phyloP scores from a whole-genome alignment of 2,888 invertebrate genomes.

The Rhamnusium bicolor region DNA sequence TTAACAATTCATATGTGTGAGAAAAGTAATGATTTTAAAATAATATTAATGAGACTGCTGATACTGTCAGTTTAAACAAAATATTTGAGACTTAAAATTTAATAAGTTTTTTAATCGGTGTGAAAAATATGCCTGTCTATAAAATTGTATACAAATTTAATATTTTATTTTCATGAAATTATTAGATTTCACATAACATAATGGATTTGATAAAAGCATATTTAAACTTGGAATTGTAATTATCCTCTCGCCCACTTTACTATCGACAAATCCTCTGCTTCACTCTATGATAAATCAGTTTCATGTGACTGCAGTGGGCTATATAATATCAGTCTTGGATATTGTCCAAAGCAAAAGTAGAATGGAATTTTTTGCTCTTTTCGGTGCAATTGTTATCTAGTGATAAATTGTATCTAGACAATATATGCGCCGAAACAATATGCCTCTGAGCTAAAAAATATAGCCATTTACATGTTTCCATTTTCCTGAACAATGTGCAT shows the following conservation, averaged over 20 bases:
- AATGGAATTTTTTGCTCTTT: background rate
- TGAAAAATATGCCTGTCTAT: too few relatives aligned
- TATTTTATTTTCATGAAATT: background rate
- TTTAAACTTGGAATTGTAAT: background rate
- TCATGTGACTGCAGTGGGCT: background rate
- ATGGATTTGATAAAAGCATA: too few relatives aligned
- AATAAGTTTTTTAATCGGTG: too few relatives aligned
- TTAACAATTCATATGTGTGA: too few relatives aligned
- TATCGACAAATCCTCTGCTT: background rate
- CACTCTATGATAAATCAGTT: constrained; percentile 11
- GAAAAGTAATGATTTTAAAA: too few relatives aligned
- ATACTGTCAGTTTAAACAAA: too few relatives aligned
- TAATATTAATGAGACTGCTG: too few relatives aligned
- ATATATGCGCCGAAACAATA: background rate
- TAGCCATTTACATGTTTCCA: background rate
- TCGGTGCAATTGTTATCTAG: background rate
- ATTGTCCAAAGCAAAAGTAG: constrained; percentile 14
- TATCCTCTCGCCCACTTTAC: background rate
- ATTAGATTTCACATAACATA: too few relatives aligned
- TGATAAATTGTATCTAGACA: constrained; percentile 5
- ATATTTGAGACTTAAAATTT: too few relatives aligned
- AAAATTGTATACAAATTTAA: background rate
- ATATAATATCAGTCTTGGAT: constrained; percentile 6
- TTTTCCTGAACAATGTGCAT: background rate
- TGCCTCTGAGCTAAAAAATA: background rate